phyloP scores from a whole-genome alignment of 2,797 vertebrate genomes.

The Pipistrellus pygmaeus region DNA sequence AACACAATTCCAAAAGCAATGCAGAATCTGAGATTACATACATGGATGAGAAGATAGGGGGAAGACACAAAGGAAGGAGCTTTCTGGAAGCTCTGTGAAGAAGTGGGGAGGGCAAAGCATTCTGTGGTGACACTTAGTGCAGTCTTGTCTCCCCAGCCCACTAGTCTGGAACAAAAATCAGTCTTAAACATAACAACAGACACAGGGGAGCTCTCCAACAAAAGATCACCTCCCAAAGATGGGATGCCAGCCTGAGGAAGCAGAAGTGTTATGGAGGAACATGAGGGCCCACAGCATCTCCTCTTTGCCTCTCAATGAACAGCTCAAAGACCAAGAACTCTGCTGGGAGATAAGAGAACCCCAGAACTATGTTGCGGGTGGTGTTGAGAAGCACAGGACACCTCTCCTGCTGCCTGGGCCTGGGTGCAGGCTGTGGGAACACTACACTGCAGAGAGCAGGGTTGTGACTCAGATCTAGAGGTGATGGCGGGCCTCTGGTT shows the following conservation, averaged over 20 bases:
- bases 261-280: background rate
- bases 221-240: conserved; percentile 74
- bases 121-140: conserved; percentile 70
- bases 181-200: conserved; percentile 80
- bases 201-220: conserved; percentile 80
- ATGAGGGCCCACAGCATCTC: background rate
- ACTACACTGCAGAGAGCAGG: background rate
- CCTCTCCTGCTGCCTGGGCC: background rate
- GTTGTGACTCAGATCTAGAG: conserved; percentile 70
- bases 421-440: background rate
- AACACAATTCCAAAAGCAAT: background rate
- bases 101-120: background rate
- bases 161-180: conserved; percentile 79
- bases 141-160: conserved; percentile 79
- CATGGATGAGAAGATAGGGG: background rate
- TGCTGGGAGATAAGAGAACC: background rate
- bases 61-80: conserved; percentile 21
- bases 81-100: conserved; percentile 54
- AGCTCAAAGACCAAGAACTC: background rate
- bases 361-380: background rate
- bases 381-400: too few relatives aligned
- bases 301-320: background rate
- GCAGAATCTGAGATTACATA: conserved; percentile 44
- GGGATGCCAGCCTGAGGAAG: conserved; percentile 66
- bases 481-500: background rate